These are phyloP conservation scores for Acromyrmex heyeri DNA, from an alignment of 1,140 invertebrate species.

Conservation along the genomic window DNA sequence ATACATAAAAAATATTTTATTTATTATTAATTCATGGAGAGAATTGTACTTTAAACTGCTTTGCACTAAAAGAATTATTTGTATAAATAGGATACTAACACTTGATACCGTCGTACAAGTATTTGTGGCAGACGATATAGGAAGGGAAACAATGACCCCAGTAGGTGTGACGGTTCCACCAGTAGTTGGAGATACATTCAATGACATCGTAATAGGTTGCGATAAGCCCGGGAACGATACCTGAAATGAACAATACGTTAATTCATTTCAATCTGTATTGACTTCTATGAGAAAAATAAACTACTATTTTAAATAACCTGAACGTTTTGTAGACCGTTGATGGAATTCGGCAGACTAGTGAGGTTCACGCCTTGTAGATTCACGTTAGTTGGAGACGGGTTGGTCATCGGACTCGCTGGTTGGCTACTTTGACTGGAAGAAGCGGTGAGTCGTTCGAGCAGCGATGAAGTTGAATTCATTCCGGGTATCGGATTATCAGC, in stretches of 20 bases:
- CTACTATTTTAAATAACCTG: conserved; percentile 85
- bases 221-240: conserved; percentile 93
- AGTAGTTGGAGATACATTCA: conserved; percentile 89
- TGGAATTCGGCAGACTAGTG: conserved; percentile 90
- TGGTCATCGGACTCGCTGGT: conserved; percentile 87
- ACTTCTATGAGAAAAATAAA: conserved; percentile 53
- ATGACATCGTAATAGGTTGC: conserved; percentile 92
- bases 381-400: conserved; percentile 88
- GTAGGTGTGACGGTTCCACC: conserved; percentile 87
- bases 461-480: conserved; percentile 86
- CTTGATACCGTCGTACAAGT: conserved; percentile 86
- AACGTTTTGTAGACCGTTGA: conserved; percentile 93
- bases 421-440: conserved; percentile 85
- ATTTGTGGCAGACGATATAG: conserved; percentile 85
- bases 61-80: neutral
- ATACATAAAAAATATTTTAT: neutral
- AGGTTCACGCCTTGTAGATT: conserved; percentile 92
- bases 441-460: conserved; percentile 88
- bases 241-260: conserved; percentile 82
- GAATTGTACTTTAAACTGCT: neutral
- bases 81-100: conserved; percentile 76
- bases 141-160: conserved; percentile 88
- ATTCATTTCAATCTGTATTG: conserved; percentile 61
- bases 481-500: conserved; percentile 88
- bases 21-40: neutral